Evolutionary conservation across 92 coral and sea anemone genomes (phyloP).

Genomic region (Meandrina meandrites): DNA sequence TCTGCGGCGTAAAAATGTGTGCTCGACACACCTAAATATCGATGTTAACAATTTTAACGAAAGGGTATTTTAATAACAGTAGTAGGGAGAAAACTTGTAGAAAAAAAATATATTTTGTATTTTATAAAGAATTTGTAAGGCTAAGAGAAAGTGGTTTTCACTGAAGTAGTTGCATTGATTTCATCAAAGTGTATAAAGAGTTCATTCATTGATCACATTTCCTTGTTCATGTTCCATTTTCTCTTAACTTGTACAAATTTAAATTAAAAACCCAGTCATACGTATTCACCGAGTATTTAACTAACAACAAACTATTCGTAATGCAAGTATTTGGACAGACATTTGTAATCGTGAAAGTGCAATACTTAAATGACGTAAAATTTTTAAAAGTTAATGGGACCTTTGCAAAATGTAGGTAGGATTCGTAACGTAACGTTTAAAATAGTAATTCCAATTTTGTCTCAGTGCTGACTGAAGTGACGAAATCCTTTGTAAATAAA

Average conservation of each 20-base stretch:
- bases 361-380: not conserved
- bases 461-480: not conserved
- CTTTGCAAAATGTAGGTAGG: not conserved
- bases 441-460: not conserved
- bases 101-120: slow-evolving; percentile 36
- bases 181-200: not conserved
- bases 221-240: not conserved
- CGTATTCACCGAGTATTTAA: not conserved
- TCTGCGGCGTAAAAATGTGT: slow-evolving; percentile 59
- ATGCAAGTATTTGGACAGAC: not conserved
- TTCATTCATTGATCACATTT: not conserved
- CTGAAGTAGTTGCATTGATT: not conserved
- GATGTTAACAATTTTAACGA: not conserved
- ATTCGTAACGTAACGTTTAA: not conserved
- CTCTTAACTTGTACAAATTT: slow-evolving; percentile 16
- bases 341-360: not conserved
- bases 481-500: slow-evolving; percentile 13
- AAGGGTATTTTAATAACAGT: slow-evolving; percentile 41
- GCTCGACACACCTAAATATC: not conserved
- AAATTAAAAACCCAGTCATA: not conserved
- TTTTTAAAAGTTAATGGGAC: not conserved
- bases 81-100: slow-evolving; percentile 35
- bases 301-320: slow-evolving; percentile 2
- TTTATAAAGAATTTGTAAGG: slow-evolving; percentile 27
- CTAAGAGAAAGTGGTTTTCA: slow-evolving; percentile 19